Evolutionary conservation across 2,797 vertebrate genomes (phyloP), one percentile per base, ranked within the genome.

Genomic region (Lycodopsis pacificus): DNA sequence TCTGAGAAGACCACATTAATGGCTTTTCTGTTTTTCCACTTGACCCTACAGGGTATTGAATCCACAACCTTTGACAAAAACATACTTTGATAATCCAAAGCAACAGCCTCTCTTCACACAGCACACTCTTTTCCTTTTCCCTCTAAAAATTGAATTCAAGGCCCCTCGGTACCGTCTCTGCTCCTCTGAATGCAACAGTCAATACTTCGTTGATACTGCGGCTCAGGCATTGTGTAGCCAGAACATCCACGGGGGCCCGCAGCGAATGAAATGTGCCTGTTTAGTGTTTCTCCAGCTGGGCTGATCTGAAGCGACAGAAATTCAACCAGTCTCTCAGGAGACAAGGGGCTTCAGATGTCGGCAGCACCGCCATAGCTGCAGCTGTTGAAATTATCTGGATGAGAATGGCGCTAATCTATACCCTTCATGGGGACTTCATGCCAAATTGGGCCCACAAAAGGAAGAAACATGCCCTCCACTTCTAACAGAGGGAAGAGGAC

Each of bases 371-470:
- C 91, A 87, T 86, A 51, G 34, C 93, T 87, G 90, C 95, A 96
- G 95, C 94, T 95, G 94, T 92, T 93, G 76, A 91, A 94, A 94
- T 94, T 88, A 93, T 94, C 86, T 90, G 90, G 92, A 92, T 85
- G 88, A 93, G 89, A 94, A 93, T 92, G 86, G 90, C 44, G 73
- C 90, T 94, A 94, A 94, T 94, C 91, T 92, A 87, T 85, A 86
- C 88, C 91, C 88, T 89, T 92, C 89, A 91, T 83, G 82, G 86
- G 84, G 83, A 89, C 85, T 91, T 91, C 85, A 85, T 78, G 82
- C 79, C 63, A 65, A 89, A 87, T 86, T 79, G 71, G 78, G 74
- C 75, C 88, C 84, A 92, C 91, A 88, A 93, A 92, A 91, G 84
- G 86, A 91, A 91, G 88, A 86, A 87, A 87, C 84, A 83, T 27